phyloP scores from a whole-genome alignment of 2,888 invertebrate species.

The Herminia tarsipennalis region DNA sequence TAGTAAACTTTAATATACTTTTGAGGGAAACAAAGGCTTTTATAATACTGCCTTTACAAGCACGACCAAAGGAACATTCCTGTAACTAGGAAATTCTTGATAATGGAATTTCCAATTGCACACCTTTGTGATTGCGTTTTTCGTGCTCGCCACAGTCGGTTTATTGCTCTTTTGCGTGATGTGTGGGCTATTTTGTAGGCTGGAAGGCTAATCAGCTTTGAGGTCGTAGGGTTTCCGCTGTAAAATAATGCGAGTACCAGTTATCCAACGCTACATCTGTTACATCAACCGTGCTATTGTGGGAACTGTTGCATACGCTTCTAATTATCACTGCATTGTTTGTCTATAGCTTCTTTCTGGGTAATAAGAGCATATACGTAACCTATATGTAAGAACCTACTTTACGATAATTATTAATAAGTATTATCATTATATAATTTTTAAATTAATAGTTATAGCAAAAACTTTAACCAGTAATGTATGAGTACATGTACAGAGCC shows the following conservation, averaged over 20 bases:
- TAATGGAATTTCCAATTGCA: constrained; percentile 28
- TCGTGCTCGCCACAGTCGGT: constrained; percentile 28
- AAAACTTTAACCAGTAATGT: too few species aligned
- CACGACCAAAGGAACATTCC: constrained; percentile 13
- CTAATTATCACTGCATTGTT: constrained; percentile 52
- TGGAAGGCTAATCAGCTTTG: constrained; percentile 45
- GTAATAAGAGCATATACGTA: constrained; percentile 53
- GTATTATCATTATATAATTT: too few species aligned
- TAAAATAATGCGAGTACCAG: constrained; percentile 46
- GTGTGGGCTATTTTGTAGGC: constrained; percentile 20
- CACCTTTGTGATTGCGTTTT: constrained; percentile 28
- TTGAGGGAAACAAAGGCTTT: constrained; percentile 29
- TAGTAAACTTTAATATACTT: constrained; percentile 23
- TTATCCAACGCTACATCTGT: constrained; percentile 66
- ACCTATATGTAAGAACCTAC: constrained; percentile 37
- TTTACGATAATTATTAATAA: constrained; percentile 33
- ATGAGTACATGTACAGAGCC: too few species aligned
- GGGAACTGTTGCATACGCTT: constrained; percentile 59
- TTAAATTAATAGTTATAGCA: too few species aligned
- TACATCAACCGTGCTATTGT: constrained; percentile 64
- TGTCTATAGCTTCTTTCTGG: constrained; percentile 49
- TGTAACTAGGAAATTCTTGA: constrained; percentile 27
- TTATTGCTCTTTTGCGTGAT: constrained; percentile 35
- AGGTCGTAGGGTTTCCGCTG: constrained; percentile 64
- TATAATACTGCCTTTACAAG: constrained; percentile 15